Evolutionary conservation across 2,113 vertebrate genomes (phyloP).

Genomic region (Chaenocephalus aceratus): DNA sequence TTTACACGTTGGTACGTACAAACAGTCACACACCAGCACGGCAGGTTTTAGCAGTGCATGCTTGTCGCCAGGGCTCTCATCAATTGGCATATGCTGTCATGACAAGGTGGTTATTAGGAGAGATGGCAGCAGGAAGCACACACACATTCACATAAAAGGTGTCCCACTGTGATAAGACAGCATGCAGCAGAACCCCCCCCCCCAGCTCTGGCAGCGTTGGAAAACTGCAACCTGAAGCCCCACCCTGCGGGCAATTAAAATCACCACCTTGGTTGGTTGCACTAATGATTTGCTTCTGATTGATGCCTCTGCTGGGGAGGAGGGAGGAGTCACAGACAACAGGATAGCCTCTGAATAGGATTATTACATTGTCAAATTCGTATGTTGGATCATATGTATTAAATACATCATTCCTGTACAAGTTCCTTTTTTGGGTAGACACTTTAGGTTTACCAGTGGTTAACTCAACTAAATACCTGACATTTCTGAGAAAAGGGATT

Average conservation of each 20-base stretch:
- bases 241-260: conserved; percentile 48
- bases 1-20: background rate
- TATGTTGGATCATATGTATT: conserved; percentile 15
- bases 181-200: background rate
- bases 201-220: conserved; percentile 21
- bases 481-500: background rate
- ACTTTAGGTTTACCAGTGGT: conserved; percentile 4
- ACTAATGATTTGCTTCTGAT: conserved; percentile 53
- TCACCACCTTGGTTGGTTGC: conserved; percentile 39
- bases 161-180: conserved; percentile 58
- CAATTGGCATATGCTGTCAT: conserved; percentile 48
- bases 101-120: conserved; percentile 34
- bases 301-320: conserved; percentile 23
- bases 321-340: conserved; percentile 27
- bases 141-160: conserved; percentile 42
- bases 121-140: conserved; percentile 40
- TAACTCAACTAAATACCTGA: conserved; percentile 8
- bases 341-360: conserved; percentile 22
- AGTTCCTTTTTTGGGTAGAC: background rate
- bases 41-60: conserved; percentile 9
- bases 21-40: conserved; percentile 1
- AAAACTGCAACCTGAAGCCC: conserved; percentile 37
- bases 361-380: background rate
- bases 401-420: conserved; percentile 19
- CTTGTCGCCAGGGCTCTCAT: conserved; percentile 3